Base-by-base conservation (phyloP, 2,888 invertebrate species). In the Papilio demoleus region DNA sequence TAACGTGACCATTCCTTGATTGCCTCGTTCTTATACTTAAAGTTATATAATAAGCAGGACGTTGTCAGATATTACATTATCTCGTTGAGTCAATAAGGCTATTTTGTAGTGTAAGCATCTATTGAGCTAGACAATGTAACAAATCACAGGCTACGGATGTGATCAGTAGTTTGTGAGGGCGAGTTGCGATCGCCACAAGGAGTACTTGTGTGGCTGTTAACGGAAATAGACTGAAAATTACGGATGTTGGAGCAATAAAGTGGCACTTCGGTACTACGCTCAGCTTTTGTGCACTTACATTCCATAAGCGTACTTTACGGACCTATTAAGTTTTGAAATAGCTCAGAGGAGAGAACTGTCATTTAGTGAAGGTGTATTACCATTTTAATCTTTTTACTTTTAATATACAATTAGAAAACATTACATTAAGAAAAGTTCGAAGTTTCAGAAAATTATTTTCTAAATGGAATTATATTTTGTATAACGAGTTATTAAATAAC, bases 211-310 rank as follows among this genome's bases (percentile, higher is more conserved):
- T 73, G 70, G 68, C 71, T 63, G 72, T 74, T 72, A 77, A 78
- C 79, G 68, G 69, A 73, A 81, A 81, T 74, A 79, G 78, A 81
- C 81, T 78, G 77, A 76, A 73, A 71, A 73, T 80, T 79, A 79
- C 88, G 86, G 86, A 88, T 85, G 87, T 82, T 75, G 75, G 74
- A 76, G 75, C 74, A 78, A 77, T 78, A 81, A 79, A 78, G 69
- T 74, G 67, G 70, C 68, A 73, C 70, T 73, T 72, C 63, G 65
- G 69, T 71, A 67, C 56, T 59, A 36, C 17, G 53, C 70, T 45
- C 38, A 59, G 59, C 22, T 22, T 40, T 34, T 14, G 11, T 11
- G 66, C 34, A 70, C 58, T 60, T 19, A 38, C 53, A 24, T 47
- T 38, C 47, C 31, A 31, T 38, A 60, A 47, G 60, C 70, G 65